Percentiles rank a stretch among this genome's conserved stretches.
Evolutionary conservation across 2,113 vertebrate species (phyloP).

Genomic region (Eulemur macaco): DNA sequence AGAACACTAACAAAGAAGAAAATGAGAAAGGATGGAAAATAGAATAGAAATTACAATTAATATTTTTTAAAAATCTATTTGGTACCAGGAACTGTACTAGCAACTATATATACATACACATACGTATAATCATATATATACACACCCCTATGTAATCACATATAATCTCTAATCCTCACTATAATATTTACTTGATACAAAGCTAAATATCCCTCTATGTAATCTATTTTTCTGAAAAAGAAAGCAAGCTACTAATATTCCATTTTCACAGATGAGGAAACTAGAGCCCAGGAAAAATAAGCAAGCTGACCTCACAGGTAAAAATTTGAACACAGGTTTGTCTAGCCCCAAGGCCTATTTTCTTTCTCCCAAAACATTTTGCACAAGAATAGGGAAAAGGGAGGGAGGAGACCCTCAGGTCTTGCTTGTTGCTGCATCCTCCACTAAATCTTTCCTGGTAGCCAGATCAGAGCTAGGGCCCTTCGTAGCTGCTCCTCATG

Average conservation of each 20-base stretch:
- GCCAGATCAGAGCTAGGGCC: neutral
- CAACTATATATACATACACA: neutral
- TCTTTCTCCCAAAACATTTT: neutral
- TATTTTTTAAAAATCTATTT: neutral
- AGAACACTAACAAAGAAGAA: slow-evolving; percentile 13
- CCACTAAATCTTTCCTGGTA: neutral
- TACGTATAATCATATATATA: neutral
- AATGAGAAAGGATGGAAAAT: neutral
- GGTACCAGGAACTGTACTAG: neutral
- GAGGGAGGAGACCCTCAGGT: neutral
- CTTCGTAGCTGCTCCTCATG: neutral
- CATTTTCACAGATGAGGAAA: slow-evolving; percentile 30
- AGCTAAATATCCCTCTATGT: no score
- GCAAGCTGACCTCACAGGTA: neutral
- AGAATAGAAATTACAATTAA: neutral
- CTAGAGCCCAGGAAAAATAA: neutral
- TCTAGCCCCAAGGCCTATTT: neutral
- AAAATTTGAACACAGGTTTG: neutral
- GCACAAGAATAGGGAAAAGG: neutral
- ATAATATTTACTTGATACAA: neutral
- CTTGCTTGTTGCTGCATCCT: neutral
- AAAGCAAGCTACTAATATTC: neutral
- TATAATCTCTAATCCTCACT: neutral
- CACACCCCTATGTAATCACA: neutral
- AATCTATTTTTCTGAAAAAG: no score